A percentile compares a stretch with the other conserved stretches of the same genome.
phyloP scores from a whole-genome alignment of 2,888 invertebrate genomes.

The Mesorhabditis spiculigera region DNA sequence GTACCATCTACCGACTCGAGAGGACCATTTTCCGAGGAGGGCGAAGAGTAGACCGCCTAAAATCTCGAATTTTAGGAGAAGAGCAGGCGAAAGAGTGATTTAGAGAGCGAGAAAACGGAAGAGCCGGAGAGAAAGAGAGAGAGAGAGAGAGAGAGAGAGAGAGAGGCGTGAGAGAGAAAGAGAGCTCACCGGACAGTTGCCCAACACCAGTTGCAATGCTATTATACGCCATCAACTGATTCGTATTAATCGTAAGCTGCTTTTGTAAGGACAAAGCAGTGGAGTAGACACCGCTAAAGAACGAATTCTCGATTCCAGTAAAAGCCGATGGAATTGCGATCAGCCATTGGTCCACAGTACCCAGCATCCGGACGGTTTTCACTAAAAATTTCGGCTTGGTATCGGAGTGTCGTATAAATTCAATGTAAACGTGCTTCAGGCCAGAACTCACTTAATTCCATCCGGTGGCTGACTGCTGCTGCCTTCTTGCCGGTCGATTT shows the following conservation, averaged over 20 bases:
- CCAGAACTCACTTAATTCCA: neutral
- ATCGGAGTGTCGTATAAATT: no score
- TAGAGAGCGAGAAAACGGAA: no score
- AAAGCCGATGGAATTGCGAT: constrained; percentile 5
- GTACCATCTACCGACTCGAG: neutral
- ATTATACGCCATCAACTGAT: neutral
- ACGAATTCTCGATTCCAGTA: constrained; percentile 6
- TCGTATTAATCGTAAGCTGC: neutral
- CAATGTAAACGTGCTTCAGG: neutral
- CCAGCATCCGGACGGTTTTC: neutral
- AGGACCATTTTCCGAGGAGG: neutral
- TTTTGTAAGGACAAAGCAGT: neutral
- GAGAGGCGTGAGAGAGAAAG: no score
- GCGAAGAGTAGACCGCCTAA: neutral
- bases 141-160: no score
- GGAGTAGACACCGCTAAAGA: neutral
- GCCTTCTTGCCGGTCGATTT: neutral
- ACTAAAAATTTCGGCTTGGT: neutral
- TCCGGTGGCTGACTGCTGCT: neutral
- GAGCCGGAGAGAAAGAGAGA: no score
- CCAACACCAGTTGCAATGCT: neutral
- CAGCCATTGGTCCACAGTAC: neutral
- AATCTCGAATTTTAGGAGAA: no score
- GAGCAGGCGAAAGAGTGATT: no score
- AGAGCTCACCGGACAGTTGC: neutral